These are phyloP conservation scores for Pelodytes ibericus DNA, from an alignment of 2,797 vertebrate genomes.

Conservation along the genomic window DNA sequence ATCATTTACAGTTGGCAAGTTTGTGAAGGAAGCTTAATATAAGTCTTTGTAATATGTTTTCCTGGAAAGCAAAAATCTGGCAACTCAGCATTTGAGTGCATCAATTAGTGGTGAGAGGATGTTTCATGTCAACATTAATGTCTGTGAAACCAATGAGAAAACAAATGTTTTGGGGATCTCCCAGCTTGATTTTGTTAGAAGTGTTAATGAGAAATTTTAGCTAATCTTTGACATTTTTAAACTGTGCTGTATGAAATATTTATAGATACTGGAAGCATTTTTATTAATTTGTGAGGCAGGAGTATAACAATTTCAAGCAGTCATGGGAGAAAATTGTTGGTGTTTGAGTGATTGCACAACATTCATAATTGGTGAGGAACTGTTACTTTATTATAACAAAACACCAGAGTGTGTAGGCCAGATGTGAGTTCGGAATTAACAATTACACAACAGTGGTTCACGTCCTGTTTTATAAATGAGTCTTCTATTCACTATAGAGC, in stretches of 20 bases:
- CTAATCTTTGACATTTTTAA: neutral
- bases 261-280: neutral
- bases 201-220: neutral
- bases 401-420: too few species aligned
- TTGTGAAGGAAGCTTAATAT: neutral
- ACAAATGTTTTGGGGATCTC: neutral
- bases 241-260: neutral
- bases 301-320: neutral
- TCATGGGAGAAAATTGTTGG: too few species aligned
- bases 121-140: neutral
- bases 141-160: neutral
- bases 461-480: too few species aligned
- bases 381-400: too few species aligned
- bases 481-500: too few species aligned
- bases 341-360: too few species aligned
- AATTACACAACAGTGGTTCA: too few species aligned
- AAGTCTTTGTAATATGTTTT: neutral
- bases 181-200: neutral
- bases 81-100: neutral
- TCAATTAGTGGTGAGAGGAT: neutral
- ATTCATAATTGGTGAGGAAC: too few species aligned
- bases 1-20: constrained; percentile 19
- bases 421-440: too few species aligned
- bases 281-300: neutral
- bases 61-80: neutral